Base-by-base conservation (phyloP, 2,797 vertebrate genomes). In the Hephaestus fuliginosus region DNA sequence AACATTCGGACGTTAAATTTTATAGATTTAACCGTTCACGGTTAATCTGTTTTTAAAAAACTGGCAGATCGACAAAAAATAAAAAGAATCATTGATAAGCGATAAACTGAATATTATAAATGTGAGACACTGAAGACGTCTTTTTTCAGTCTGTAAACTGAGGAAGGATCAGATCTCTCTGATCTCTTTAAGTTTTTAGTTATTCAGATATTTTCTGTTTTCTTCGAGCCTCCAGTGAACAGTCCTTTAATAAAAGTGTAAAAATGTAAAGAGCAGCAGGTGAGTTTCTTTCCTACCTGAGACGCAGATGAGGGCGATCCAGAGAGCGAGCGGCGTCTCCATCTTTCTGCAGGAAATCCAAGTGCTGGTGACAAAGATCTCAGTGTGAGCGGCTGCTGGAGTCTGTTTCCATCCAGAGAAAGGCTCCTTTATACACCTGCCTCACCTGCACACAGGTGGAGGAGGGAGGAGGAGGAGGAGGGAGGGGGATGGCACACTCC, bases 381-480 rank as follows among this genome's bases (percentile, higher is more conserved):
- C 73, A 81, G 87, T 90, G 89, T 92, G 82, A 80, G 70, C 3
- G 4, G 30, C 53, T 18, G 67, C 53, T 20, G 81, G 90, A 88
- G 79, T 85, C 78, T 66, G 81, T 74, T 88, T 89, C 74, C 83
- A 81, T 20, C 66, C 61, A 60, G 71, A 92, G 87, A 92, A 92
- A 89, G 91, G 64, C 68, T 91, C 84, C 88, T 92, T 92, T 92
- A 92, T 92, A 88, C 82, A 53, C 53, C 63, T 58, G 51, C 14
- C 78, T 76, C 81, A 88, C 88, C 76, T 90, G 82, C 77, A 28
- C 43, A 62, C 84, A 87, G 89, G 86, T 83, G 85, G 63, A 30
- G 76, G 55, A 17, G 65, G 79, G 18, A 18, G 65, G 30, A 41
- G 28, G 46, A 5, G 52, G 49, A 7, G 44, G 53, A 3, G 46